Conservation (phyloP, 1,140 invertebrate species). For the Pseudomyrmex gracilis region DNA sequence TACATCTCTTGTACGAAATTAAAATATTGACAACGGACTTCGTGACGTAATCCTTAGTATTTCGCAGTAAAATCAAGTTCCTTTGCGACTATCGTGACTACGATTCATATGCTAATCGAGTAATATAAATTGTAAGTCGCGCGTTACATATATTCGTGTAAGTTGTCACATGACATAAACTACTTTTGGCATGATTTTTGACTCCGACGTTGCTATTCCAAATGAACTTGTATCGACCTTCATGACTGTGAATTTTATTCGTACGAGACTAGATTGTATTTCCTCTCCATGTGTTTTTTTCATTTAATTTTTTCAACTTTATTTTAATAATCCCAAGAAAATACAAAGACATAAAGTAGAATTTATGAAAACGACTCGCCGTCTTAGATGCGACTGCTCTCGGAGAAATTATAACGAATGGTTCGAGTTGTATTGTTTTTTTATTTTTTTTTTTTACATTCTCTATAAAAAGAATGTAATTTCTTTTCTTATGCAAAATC, state of each 20-base stretch:
- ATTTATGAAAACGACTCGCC: neutral
- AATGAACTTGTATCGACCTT: slow-evolving; percentile 38
- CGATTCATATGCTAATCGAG: slow-evolving; percentile 23
- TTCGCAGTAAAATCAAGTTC: neutral
- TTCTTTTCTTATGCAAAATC: neutral
- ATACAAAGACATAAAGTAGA: slow-evolving; percentile 16
- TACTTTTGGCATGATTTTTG: slow-evolving; percentile 34
- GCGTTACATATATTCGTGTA: neutral
- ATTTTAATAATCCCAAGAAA: slow-evolving; percentile 22
- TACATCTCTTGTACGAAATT: neutral
- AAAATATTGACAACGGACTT: neutral
- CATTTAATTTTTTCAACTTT: neutral
- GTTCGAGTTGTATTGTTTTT: neutral
- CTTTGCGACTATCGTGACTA: neutral
- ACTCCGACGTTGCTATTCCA: slow-evolving; percentile 7
- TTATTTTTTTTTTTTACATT: neutral
- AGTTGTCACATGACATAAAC: slow-evolving; percentile 22
- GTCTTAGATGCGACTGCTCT: neutral
- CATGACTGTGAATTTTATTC: slow-evolving; percentile 8
- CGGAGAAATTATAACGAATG: neutral
- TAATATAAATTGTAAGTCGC: slow-evolving; percentile 1
- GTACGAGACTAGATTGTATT: neutral
- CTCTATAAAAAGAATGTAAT: slow-evolving; percentile 29
- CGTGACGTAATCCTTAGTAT: neutral
- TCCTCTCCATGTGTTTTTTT: neutral